phyloP scores from a whole-genome alignment of 2,113 vertebrate genomes.

The Equus quagga region DNA sequence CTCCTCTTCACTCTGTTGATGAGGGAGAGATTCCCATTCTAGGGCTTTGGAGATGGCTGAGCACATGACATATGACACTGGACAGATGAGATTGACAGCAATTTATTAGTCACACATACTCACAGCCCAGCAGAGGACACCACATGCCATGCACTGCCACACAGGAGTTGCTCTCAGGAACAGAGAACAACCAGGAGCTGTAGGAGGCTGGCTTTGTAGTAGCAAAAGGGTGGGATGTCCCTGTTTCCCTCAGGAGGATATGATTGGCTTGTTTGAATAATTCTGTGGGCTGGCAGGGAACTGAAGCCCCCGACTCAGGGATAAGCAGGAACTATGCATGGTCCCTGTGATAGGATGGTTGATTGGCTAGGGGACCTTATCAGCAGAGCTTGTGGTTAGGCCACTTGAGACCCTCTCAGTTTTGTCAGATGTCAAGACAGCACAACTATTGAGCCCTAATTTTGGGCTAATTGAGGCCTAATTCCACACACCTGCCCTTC shows the following conservation, averaged over 20 bases:
- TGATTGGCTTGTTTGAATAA: not conserved
- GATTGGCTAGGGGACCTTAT: not conserved
- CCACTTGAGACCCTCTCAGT: not conserved
- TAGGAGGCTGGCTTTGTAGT: not conserved
- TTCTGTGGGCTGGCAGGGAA: not conserved
- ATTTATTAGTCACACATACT: not conserved
- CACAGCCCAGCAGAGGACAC: not conserved
- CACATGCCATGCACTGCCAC: not conserved
- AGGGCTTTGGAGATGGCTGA: not conserved
- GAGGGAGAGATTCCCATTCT: not conserved
- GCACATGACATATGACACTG: not conserved
- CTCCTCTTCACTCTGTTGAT: not conserved
- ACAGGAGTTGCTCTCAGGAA: not conserved
- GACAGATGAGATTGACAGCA: not conserved
- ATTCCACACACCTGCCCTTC: not conserved
- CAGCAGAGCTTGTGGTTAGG: not conserved
- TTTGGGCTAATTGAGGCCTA: not conserved
- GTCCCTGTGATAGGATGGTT: not conserved
- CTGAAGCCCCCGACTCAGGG: not conserved
- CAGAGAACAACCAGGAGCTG: not conserved
- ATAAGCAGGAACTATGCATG: not conserved
- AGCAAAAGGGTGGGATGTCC: not conserved
- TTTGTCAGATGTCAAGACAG: not conserved
- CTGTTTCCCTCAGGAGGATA: not conserved
- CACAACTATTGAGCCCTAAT: not conserved